Conservation (phyloP, 2,797 vertebrate species). For the Falco peregrinus region DNA sequence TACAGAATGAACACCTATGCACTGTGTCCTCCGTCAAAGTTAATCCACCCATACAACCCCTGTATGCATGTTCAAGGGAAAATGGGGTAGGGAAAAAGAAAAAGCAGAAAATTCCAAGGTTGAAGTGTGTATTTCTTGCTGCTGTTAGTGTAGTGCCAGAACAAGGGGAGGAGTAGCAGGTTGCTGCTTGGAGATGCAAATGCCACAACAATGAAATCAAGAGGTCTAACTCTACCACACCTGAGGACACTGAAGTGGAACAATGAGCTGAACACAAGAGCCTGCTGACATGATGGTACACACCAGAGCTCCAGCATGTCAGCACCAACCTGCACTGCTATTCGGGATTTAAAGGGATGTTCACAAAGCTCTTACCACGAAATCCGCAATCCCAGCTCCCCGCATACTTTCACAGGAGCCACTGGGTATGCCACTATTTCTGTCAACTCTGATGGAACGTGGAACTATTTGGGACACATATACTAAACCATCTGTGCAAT, state of each 20-base stretch:
- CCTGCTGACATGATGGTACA: background rate
- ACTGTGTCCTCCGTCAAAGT: background rate
- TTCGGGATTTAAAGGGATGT: background rate
- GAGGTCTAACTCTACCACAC: background rate
- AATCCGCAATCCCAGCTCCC: background rate
- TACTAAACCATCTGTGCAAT: background rate
- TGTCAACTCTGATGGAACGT: background rate
- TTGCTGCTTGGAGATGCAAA: background rate
- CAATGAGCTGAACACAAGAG: background rate
- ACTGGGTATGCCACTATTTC: background rate
- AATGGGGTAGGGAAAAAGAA: background rate
- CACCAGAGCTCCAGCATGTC: rapidly evolving
- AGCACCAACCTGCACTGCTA: background rate
- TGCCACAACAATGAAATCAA: background rate
- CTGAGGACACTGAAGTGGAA: background rate
- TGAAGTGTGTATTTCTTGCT: background rate
- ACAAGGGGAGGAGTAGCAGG: background rate
- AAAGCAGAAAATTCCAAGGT: background rate
- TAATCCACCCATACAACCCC: background rate
- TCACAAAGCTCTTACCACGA: background rate
- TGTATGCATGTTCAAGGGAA: background rate
- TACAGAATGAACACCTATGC: background rate
- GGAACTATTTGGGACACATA: background rate
- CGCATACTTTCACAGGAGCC: background rate
- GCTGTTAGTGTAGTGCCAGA: background rate